Base-by-base conservation (phyloP, 2,888 invertebrate genomes). In the Pemphredon lugubris region DNA sequence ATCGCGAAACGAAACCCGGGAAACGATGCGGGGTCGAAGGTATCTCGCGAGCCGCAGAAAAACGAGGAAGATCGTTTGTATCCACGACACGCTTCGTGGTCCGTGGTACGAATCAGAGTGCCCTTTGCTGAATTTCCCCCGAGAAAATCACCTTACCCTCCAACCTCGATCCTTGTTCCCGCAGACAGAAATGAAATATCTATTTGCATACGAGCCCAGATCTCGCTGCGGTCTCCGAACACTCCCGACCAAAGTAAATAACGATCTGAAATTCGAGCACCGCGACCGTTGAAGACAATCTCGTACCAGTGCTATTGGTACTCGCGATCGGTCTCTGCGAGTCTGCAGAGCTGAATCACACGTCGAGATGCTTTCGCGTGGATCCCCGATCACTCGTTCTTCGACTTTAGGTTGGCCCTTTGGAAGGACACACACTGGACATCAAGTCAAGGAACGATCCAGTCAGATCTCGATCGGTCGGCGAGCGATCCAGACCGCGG, bases 61-160 rank as follows among this genome's bases (percentile, higher is more conserved):
- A 47, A 67, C 57, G 69, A n/a, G n/a, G n/a, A 64, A 60, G 71
- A 73, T 55, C 70, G 65, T 65, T 61, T 45, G 66, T 55, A 70
- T 63, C 73, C 45, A n/a, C 61, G 70, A 66, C 73, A 73, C 61
- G 70, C 47, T 61, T 69, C 68, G 73, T 21, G 53, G 54, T 44
- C 54, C 64, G 65, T 20, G 50, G 40, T 37, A 26, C 47, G 69
- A 69, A 72, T 67, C 75, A 44, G 70, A 73, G 61, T 75, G 57
- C 77, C 81, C 77, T 77, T 75, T 53, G 68, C 71, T 65, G 81
- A 79, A 81, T 81, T 81, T 81, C 81, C 81, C 81, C 42, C 42
- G 81, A 81, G 81, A 78, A 81, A 81, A 81, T 81, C 81, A 81
- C 73, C 81, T 81, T 77, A 78, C 67, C 76, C 79, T 68, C 72